A percentile compares a stretch with the other conserved stretches of the same genome.
These are phyloP conservation scores for Pseudeuparius sepicola DNA, from an alignment of 2,888 invertebrate genomes.

Conservation along the genomic window DNA sequence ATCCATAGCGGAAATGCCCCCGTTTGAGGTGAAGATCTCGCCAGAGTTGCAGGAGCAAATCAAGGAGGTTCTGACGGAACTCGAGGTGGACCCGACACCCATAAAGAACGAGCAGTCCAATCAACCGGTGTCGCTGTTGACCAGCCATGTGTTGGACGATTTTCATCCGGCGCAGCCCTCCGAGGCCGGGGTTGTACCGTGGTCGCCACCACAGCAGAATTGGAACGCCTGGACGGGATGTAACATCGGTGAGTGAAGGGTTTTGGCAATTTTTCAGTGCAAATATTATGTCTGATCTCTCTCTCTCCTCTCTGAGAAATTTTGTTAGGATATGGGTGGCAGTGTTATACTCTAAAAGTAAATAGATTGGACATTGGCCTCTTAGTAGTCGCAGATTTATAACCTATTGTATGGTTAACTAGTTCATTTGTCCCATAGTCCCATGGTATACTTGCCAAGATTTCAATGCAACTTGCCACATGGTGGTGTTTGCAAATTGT, in stretches of 20 bases:
- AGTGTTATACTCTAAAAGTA: no score
- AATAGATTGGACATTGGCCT: no score
- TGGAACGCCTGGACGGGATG: constrained; percentile 98
- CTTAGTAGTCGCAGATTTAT: no score
- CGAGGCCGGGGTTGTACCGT: constrained; percentile 75
- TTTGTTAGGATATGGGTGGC: no score
- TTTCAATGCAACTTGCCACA: no score
- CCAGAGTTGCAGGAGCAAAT: constrained; percentile 59
- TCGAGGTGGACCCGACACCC: constrained; percentile 33
- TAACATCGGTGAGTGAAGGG: constrained; percentile 85
- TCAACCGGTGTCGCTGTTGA: constrained; percentile 43
- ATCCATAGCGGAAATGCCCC: constrained; percentile 61
- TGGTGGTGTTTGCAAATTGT: no score
- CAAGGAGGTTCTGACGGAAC: constrained; percentile 36
- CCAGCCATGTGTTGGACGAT: constrained; percentile 43
- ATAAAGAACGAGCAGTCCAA: constrained; percentile 15
- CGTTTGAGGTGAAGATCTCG: constrained; percentile 67
- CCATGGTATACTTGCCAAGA: no score
- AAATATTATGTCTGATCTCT: no score
- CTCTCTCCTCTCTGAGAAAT: no score
- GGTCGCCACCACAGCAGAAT: constrained; percentile 92
- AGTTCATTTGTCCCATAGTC: no score
- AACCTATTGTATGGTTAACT: no score
- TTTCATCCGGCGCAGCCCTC: constrained; percentile 44
- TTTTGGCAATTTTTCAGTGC: no score